phyloP scores from a whole-genome alignment of 2,888 invertebrate genomes.

The Cacoxenus indagator region DNA sequence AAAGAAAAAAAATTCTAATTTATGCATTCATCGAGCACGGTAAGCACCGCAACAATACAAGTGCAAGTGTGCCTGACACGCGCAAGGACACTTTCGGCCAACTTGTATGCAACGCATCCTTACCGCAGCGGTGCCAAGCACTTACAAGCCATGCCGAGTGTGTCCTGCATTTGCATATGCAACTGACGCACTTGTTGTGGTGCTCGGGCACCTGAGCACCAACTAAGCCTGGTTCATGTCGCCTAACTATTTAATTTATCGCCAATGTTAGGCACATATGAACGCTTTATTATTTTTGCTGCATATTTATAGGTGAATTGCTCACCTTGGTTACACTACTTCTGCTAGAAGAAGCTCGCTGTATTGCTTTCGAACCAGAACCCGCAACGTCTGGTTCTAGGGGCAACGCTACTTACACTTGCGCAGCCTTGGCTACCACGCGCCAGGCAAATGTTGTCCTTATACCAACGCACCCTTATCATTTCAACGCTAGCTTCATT shows the following conservation, averaged over 20 bases:
- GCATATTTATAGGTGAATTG: neutral
- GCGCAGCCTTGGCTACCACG: no score
- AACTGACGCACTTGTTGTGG: neutral
- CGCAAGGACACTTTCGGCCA: conserved; percentile 1
- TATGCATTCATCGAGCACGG: conserved; percentile 7
- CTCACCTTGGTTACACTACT: no score
- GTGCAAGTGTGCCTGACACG: neutral
- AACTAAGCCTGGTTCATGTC: neutral
- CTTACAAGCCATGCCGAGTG: no score
- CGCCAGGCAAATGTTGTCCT: no score
- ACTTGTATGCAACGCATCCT: no score
- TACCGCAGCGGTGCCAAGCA: no score
- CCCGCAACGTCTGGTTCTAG: no score
- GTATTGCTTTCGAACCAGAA: no score
- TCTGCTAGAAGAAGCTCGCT: no score
- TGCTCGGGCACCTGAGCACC: neutral
- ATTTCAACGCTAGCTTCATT: conserved; percentile 7
- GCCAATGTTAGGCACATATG: neutral
- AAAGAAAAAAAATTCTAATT: conserved; percentile 7
- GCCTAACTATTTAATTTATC: conserved; percentile 15
- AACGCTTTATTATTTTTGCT: neutral
- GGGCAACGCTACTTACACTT: no score
- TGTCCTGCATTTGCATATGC: conserved; percentile 12
- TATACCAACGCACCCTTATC: neutral
- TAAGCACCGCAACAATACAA: neutral